These are phyloP conservation scores for Saturnia pavonia DNA, from an alignment of 2,888 invertebrate species.

Conservation along the genomic window DNA sequence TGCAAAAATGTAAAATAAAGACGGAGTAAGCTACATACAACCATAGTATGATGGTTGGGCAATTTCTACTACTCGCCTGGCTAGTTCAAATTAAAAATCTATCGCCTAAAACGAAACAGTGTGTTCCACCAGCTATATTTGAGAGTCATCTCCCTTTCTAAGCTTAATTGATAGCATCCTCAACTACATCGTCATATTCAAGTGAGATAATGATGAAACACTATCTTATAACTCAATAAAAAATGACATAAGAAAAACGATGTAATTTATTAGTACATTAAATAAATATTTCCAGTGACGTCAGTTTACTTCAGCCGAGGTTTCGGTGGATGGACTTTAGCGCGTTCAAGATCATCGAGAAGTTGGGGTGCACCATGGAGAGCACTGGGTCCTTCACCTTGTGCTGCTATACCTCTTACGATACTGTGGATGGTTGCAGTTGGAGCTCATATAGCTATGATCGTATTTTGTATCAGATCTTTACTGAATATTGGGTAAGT, in stretches of 20 bases:
- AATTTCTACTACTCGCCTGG: background rate
- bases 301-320: constrained; percentile 77
- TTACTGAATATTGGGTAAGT: constrained; percentile 71
- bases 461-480: constrained; percentile 65
- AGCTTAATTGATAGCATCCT: background rate
- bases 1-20: no score
- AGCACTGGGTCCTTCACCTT: constrained; percentile 71
- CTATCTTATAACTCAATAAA: background rate
- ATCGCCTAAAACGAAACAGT: background rate
- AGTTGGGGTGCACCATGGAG: constrained; percentile 72
- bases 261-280: background rate
- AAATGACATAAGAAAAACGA: background rate
- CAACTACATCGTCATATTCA: background rate
- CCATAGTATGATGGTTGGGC: background rate
- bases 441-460: constrained; percentile 65
- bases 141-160: background rate
- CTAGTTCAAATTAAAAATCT: background rate
- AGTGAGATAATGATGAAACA: background rate
- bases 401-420: constrained; percentile 68
- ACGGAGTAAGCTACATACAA: background rate
- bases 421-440: constrained; percentile 65
- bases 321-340: constrained; percentile 73
- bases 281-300: constrained; percentile 48
- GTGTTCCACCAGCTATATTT: background rate
- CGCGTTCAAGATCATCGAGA: constrained; percentile 53